Percentiles rank a stretch among this genome's conserved stretches.
Evolutionary conservation across 2,797 vertebrate genomes (phyloP).

Genomic region (Sebastes minor): DNA sequence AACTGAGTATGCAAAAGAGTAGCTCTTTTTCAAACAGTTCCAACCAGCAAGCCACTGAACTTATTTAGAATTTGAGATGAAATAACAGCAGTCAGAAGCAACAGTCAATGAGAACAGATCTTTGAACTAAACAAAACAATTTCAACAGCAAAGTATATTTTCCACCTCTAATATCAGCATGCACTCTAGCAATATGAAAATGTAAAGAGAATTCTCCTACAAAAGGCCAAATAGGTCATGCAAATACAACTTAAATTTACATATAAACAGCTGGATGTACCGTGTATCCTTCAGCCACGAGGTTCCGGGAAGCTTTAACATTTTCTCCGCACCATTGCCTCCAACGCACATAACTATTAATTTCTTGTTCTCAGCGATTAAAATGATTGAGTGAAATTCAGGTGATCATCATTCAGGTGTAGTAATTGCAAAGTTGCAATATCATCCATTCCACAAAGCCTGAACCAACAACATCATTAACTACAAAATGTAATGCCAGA

Average conservation of each 20-base stretch:
- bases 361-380: not conserved
- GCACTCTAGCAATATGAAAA: not conserved
- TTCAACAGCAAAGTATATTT: too few species aligned
- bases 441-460: conserved; percentile 1
- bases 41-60: not conserved
- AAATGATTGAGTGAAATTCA: not conserved
- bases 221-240: not conserved
- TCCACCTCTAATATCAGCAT: not conserved
- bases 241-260: not conserved
- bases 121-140: not conserved
- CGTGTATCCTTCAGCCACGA: not conserved
- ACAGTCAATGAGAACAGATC: not conserved
- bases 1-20: not conserved
- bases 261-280: not conserved
- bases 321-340: not conserved
- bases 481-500: not conserved
- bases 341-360: not conserved
- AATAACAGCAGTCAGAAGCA: not conserved
- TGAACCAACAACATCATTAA: conserved; percentile 16
- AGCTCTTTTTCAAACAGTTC: not conserved
- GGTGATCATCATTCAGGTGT: conserved; percentile 13
- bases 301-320: not conserved
- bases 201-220: too few species aligned
- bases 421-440: conserved; percentile 22
- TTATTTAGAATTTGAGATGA: not conserved